Base-by-base conservation (phyloP, 2,888 invertebrate species). In the Blomia tropicalis region DNA sequence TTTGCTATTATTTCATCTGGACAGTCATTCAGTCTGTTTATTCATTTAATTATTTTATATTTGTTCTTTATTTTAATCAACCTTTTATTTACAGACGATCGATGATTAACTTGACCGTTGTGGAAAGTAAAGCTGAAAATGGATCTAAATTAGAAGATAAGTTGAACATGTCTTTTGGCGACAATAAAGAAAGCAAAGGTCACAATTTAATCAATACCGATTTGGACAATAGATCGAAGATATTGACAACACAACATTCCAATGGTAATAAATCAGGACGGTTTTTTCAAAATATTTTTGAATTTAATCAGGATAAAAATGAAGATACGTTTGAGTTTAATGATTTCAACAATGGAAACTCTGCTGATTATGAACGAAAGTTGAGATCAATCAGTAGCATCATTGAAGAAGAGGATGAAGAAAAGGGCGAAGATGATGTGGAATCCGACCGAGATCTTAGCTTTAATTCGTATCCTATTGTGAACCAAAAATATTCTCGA, bases 1-100 rank as follows among this genome's bases (percentile, higher is more conserved):
- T 87, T 75, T 89, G 89, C 75, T 90, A 90, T 75, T 89, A 89
- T 76, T 83, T 90, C 71, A 86, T 89, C 69, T 90, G 89, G 85
- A 85, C 88, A 68, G 81, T 89, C 64, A 89, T 87, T 76, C 89
- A 88, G 90, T 90, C 78, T 83, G 85, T 82, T 29, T 30, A 31
- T 22, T 30, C 14, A 56, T 31, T 29, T 27, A 31, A 19, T 36
- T 29, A 2, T 22, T 4, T 29, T 30, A 19, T 2, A 56, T 22
- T 29, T 56, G 17, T 31, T 29, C 29, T 30, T 56, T 23, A 56
- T 14, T 36, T 19, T 19, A 5, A 19, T 47, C 3, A 56, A 30
- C 11, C 56, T 2, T 14, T 14, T 2, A 3, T 4, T 47, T 7
- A n/a, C n/a, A n/a, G n/a, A n/a, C n/a, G n/a, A n/a, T n/a, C n/a